Percentiles rank a stretch among this genome's conserved stretches.
These are phyloP conservation scores for Microtus oregoni DNA, from an alignment of 2,113 vertebrate genomes.

Conservation along the genomic window DNA sequence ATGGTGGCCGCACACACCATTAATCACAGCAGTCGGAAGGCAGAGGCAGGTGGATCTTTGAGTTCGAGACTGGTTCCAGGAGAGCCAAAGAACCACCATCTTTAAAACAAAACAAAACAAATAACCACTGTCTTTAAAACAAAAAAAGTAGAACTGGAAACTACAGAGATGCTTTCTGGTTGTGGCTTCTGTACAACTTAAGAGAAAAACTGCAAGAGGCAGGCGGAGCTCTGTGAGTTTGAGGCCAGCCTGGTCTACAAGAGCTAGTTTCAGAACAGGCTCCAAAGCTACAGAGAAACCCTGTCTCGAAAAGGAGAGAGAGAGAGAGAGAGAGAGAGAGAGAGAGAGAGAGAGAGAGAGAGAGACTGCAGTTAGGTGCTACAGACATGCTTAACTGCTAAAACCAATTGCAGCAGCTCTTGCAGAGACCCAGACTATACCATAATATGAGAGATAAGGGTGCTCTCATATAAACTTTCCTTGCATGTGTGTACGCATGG, in stretches of 20 bases:
- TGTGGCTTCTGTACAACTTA: background rate
- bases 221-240: no score
- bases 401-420: background rate
- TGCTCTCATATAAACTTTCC: background rate
- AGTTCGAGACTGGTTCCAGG: background rate
- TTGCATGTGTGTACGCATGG: background rate
- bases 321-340: no score
- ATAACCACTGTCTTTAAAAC: background rate
- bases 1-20: background rate
- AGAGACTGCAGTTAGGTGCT: background rate
- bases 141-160: constrained; percentile 22
- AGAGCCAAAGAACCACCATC: background rate
- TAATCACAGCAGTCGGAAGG: background rate
- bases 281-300: no score
- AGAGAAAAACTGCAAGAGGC: no score
- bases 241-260: no score
- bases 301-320: no score
- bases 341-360: no score
- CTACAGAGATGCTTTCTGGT: background rate
- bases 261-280: no score
- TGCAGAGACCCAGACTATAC: background rate
- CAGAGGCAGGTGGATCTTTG: background rate
- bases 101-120: background rate
- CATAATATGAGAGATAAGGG: background rate
- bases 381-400: background rate